phyloP scores from a whole-genome alignment of 2,797 vertebrate genomes.

The Oreortyx pictus region DNA sequence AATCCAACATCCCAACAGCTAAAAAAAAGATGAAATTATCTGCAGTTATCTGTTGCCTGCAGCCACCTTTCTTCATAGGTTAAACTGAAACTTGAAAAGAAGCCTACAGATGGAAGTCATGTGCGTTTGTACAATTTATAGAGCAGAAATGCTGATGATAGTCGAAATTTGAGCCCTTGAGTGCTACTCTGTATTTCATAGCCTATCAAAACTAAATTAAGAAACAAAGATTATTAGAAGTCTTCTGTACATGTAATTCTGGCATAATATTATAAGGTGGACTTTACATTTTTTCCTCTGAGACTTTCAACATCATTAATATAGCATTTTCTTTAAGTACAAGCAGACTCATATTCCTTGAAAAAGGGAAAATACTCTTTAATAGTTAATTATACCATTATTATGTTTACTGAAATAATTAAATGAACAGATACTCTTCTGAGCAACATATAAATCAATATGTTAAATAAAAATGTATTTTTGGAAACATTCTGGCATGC shows the following conservation, averaged over 20 bases:
- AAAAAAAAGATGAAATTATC: constrained; percentile 71
- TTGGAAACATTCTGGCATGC: constrained; percentile 60
- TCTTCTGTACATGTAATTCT: constrained; percentile 77
- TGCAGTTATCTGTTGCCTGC: constrained; percentile 50
- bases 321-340: constrained; percentile 79
- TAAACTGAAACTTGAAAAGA: constrained; percentile 67
- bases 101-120: constrained; percentile 54
- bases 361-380: constrained; percentile 67
- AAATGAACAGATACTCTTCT: constrained; percentile 68
- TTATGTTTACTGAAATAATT: constrained; percentile 79
- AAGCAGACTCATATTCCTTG: constrained; percentile 71
- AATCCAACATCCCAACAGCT: neutral
- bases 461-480: constrained; percentile 58
- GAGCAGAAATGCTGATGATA: constrained; percentile 84
- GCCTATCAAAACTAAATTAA: constrained; percentile 89
- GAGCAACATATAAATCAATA: constrained; percentile 62
- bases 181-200: constrained; percentile 82
- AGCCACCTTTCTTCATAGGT: constrained; percentile 62
- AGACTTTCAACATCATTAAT: constrained; percentile 76
- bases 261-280: constrained; percentile 78
- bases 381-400: constrained; percentile 63
- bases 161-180: constrained; percentile 83
- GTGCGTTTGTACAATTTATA: constrained; percentile 75
- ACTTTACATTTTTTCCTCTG: constrained; percentile 77
- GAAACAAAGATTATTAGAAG: constrained; percentile 87